phyloP scores from a whole-genome alignment of 2,113 vertebrate species.

The Acanthisitta chloris region DNA sequence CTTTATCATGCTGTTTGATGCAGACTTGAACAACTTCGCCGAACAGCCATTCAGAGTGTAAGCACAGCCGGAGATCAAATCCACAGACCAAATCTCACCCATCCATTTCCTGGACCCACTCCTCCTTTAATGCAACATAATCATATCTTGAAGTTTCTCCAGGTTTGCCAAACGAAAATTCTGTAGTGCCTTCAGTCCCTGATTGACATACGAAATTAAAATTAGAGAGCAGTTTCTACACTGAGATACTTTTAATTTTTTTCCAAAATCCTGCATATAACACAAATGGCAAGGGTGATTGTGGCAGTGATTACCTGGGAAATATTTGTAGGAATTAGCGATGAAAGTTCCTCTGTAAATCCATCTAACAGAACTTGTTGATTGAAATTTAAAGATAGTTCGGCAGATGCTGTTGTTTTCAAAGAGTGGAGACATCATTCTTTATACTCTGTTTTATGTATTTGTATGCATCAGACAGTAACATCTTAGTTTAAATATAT shows the following conservation, averaged over 20 bases:
- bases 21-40: neutral
- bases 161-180: neutral
- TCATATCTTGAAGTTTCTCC: rapidly evolving
- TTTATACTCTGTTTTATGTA: neutral
- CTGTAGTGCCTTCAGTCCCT: neutral
- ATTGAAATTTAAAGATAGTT: neutral
- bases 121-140: neutral
- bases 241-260: neutral
- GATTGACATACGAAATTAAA: neutral
- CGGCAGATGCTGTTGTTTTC: neutral
- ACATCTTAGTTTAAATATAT: neutral
- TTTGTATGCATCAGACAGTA: neutral
- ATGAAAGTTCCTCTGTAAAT: neutral
- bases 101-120: neutral
- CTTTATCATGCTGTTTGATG: rapidly evolving
- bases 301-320: neutral
- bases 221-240: neutral
- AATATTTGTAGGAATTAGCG: neutral
- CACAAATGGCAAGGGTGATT: neutral
- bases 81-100: neutral
- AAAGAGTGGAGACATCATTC: neutral
- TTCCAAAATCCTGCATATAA: neutral
- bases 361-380: neutral
- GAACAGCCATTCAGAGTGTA: neutral
- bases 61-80: neutral